Conservation (phyloP, 2,113 vertebrate species). For the Saccopteryx leptura region DNA sequence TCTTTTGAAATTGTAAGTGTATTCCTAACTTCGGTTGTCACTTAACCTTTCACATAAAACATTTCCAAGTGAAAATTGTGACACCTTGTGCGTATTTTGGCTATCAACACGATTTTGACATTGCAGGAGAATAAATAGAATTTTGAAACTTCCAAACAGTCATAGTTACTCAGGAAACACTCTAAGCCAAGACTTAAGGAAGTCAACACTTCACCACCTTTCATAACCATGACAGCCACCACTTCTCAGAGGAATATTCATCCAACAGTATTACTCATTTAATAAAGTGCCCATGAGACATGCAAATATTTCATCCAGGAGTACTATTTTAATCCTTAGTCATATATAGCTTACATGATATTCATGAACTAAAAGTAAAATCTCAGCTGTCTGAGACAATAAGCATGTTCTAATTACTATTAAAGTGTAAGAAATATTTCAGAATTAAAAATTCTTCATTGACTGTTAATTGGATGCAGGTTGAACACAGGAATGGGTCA, state of each 20-base stretch:
- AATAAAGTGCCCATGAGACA: background rate
- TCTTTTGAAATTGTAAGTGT: background rate
- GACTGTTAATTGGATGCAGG: background rate
- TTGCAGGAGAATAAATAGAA: background rate
- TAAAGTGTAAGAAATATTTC: background rate
- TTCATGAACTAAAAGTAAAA: background rate
- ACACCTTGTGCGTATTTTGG: background rate
- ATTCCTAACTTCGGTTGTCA: conserved; percentile 5
- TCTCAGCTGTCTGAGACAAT: background rate
- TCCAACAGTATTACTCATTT: background rate
- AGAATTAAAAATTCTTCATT: background rate
- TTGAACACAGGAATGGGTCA: no score
- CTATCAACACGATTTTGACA: background rate
- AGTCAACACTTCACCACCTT: background rate
- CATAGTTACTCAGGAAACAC: conserved; percentile 8
- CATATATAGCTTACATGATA: background rate
- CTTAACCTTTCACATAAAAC: conserved; percentile 34
- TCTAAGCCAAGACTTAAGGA: background rate
- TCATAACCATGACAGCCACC: background rate
- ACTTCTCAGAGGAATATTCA: background rate
- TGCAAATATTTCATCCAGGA: background rate
- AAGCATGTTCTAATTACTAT: background rate
- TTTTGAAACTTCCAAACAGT: background rate
- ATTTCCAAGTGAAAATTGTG: conserved; percentile 26
- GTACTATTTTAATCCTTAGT: background rate